Conservation (phyloP, 53 echinoderm and acorn worm species). For the Henricia sp. region DNA sequence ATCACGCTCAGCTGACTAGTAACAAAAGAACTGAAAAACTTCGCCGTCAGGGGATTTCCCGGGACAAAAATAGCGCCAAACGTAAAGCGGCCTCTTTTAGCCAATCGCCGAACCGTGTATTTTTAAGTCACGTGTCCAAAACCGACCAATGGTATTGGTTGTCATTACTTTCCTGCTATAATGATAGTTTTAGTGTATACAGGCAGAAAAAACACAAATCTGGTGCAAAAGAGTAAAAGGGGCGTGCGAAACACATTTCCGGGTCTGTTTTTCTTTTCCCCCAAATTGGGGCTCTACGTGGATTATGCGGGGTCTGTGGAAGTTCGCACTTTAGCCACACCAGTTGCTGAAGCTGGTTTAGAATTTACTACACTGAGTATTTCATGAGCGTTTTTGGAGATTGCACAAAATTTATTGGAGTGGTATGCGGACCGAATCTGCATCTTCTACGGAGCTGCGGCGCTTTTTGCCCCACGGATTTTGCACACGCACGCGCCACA, state of each 20-base stretch:
- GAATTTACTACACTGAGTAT: too few relatives aligned
- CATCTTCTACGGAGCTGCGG: too few relatives aligned
- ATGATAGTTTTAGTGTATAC: background rate
- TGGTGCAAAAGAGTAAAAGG: background rate
- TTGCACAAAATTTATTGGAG: too few relatives aligned
- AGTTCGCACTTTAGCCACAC: too few relatives aligned
- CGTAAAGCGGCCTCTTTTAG: background rate
- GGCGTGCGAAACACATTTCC: background rate
- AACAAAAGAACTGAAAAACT: conserved; percentile 3
- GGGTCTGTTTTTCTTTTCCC: conserved; percentile 6
- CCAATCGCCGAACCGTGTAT: background rate
- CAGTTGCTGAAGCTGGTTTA: too few relatives aligned
- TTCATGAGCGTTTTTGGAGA: too few relatives aligned
- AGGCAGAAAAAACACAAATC: background rate
- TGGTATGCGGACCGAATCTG: too few relatives aligned
- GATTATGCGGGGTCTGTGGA: too few relatives aligned
- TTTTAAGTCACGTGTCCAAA: background rate
- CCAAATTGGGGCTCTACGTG: background rate
- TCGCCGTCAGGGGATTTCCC: background rate
- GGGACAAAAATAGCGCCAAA: background rate
- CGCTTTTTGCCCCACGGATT: too few relatives aligned
- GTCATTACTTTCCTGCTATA: background rate
- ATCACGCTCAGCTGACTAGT: conserved; percentile 6
- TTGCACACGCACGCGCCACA: too few relatives aligned
- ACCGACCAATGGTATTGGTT: background rate